Base-by-base conservation (phyloP, 2,113 vertebrate species). In the Manacus vitellinus region DNA sequence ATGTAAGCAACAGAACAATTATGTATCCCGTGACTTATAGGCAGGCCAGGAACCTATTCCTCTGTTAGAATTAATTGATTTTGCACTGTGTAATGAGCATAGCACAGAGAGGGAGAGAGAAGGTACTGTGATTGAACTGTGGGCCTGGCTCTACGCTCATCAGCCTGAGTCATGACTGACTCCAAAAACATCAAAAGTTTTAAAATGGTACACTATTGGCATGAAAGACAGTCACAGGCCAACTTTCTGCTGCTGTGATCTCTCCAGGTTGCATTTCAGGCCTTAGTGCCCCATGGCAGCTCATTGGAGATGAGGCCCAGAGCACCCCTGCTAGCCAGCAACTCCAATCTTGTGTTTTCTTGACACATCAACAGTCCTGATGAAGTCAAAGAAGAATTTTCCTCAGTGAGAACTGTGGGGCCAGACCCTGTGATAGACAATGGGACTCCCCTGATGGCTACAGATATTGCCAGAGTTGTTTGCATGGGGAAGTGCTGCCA, bases 51-150 rank as follows among this genome's bases (percentile, higher is more conserved):
- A 88, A 93, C 94, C 88, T 77, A 82, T 95, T 91, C 75, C 95
- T 91, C 96, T 71, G 8, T 95, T 95, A 85, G 73, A 62, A 94
- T 92, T 98, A 97, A 97, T 97, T 97, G 97, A 98, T 97, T 98
- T 96, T 2, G 1, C 85, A 95, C 70, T 65, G 83, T 61, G 85
- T 95, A 95, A 96, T 65, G 85, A 85, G 97, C 83, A 52, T 49
- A 85, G 93, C 89, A 65, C 74, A 94, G 93, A 86, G 20, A 81
- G 11, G 12, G 49, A 61, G 37, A 51, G 91, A 91, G 89, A 88
- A 88, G 84, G 83, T 72, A 82, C 24, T 35, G 74, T 93, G 88
- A 93, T 56, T 94, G 94, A 96, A 94, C 94, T 41, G 58, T 67
- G 66, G 77, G 67, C 37, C 77, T 80, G 73, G 66, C 30, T 88